Evolutionary conservation across 2,888 invertebrate genomes (phyloP).

Genomic region (Thera obeliscata): DNA sequence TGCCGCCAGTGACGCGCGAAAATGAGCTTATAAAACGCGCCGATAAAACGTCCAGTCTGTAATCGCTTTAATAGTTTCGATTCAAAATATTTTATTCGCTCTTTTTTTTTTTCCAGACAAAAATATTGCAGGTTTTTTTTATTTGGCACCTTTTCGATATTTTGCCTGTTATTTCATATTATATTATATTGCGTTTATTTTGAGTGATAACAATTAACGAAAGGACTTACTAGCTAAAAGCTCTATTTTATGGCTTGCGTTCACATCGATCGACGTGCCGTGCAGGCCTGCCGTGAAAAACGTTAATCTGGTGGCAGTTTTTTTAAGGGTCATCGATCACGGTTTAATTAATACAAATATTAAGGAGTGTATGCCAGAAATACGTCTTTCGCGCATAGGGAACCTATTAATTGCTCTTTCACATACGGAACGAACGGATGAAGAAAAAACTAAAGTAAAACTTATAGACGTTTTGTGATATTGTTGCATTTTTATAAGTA

Average conservation of each 20-base stretch:
- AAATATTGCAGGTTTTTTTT: slow-evolving; percentile 21
- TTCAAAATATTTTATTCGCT: slow-evolving; percentile 10
- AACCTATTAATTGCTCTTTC: too few species aligned
- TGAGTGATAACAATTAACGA: slow-evolving; percentile 37
- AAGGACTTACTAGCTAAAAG: slow-evolving; percentile 42
- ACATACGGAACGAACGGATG: too few species aligned
- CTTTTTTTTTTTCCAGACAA: slow-evolving; percentile 9
- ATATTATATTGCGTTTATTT: slow-evolving; percentile 2
- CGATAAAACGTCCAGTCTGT: not conserved
- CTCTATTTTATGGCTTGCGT: slow-evolving; percentile 27
- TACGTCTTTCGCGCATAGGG: too few species aligned
- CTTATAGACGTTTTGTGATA: too few species aligned
- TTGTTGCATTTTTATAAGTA: too few species aligned
- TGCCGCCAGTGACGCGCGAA: not conserved
- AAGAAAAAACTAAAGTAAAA: too few species aligned
- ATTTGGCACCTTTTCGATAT: slow-evolving; percentile 46
- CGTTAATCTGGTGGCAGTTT: too few species aligned
- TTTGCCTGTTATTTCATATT: slow-evolving; percentile 5
- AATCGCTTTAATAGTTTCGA: not conserved
- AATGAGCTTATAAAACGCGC: not conserved
- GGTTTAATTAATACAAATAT: too few species aligned
- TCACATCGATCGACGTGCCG: not conserved
- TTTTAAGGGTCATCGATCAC: too few species aligned
- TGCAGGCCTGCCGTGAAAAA: too few species aligned
- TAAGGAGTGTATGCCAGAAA: too few species aligned